Conservation (phyloP, 2,113 vertebrate species). For the Nycticorax nycticorax region DNA sequence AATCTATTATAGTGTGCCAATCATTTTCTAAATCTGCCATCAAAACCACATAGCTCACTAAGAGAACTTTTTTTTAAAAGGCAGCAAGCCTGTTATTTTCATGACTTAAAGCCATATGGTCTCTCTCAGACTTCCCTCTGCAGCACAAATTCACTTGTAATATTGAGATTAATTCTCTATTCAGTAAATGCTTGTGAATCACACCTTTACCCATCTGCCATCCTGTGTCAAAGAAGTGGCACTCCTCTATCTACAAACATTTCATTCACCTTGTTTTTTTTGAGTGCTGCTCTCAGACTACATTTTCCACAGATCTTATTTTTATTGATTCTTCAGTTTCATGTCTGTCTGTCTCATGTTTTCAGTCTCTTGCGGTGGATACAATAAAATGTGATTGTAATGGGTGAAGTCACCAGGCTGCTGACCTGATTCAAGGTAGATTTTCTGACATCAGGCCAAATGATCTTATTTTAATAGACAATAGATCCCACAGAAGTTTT, state of each 20-base stretch:
- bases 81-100: conserved; percentile 42
- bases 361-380: neutral
- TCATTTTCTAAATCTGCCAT: conserved; percentile 39
- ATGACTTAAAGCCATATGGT: conserved; percentile 35
- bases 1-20: neutral
- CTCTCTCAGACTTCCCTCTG: conserved; percentile 3
- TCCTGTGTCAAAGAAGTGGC: neutral
- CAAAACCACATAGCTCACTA: conserved; percentile 26
- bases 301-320: neutral
- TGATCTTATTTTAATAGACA: neutral
- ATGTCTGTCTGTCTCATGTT: neutral
- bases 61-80: neutral
- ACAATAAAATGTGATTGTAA: neutral
- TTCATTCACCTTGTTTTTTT: neutral
- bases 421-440: neutral
- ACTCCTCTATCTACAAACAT: neutral
- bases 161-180: conserved; percentile 14
- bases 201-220: conserved; percentile 6
- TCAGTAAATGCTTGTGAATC: neutral
- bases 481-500: neutral
- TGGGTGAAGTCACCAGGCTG: neutral
- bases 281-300: neutral
- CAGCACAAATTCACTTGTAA: neutral
- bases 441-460: neutral
- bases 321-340: neutral